phyloP scores from a whole-genome alignment of 35 echinoderm and acorn worm genomes.

The Apostichopus japonicus region DNA sequence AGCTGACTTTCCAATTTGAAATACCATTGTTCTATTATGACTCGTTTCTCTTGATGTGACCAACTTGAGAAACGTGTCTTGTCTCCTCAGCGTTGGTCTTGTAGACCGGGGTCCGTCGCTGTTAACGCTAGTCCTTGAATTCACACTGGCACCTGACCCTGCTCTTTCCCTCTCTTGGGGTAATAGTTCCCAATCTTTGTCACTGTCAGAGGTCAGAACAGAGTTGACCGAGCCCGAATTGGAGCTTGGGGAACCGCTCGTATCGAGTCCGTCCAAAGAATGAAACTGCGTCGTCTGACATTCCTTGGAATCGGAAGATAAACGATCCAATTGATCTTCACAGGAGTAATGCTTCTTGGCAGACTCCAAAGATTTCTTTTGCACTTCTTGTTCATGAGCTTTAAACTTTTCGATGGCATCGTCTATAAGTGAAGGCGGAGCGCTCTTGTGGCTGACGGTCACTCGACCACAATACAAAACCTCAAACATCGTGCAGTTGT shows the following conservation, averaged over 20 bases:
- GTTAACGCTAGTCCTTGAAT: slow-evolving; percentile 13
- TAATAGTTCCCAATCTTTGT: slow-evolving; percentile 17
- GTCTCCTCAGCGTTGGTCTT: background rate
- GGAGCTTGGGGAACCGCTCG: slow-evolving; percentile 5
- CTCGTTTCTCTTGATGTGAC: slow-evolving; percentile 50
- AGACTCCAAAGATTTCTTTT: slow-evolving; percentile 44
- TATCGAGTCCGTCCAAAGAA: slow-evolving; percentile 26
- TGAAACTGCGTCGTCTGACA: slow-evolving; percentile 26
- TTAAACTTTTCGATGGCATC: slow-evolving; percentile 93
- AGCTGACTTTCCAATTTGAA: slow-evolving; percentile 85
- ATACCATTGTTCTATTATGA: slow-evolving; percentile 87
- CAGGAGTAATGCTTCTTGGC: slow-evolving; percentile 77
- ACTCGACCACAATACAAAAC: slow-evolving; percentile 92
- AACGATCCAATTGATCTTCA: slow-evolving; percentile 68
- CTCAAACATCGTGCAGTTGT: slow-evolving; percentile 89
- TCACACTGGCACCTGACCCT: slow-evolving; percentile 31
- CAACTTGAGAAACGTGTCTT: slow-evolving; percentile 42
- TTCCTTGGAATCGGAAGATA: slow-evolving; percentile 1
- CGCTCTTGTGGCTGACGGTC: slow-evolving; percentile 85
- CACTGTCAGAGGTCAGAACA: slow-evolving; percentile 11
- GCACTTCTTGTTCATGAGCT: slow-evolving; percentile 73
- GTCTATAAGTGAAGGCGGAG: slow-evolving; percentile 91
- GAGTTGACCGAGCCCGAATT: background rate
- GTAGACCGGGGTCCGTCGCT: slow-evolving; percentile 40
- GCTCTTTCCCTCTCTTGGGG: slow-evolving; percentile 33